These are phyloP conservation scores for Lepidocolaptes lacrymiger DNA, from an alignment of 2,797 vertebrate species.

Conservation along the genomic window DNA sequence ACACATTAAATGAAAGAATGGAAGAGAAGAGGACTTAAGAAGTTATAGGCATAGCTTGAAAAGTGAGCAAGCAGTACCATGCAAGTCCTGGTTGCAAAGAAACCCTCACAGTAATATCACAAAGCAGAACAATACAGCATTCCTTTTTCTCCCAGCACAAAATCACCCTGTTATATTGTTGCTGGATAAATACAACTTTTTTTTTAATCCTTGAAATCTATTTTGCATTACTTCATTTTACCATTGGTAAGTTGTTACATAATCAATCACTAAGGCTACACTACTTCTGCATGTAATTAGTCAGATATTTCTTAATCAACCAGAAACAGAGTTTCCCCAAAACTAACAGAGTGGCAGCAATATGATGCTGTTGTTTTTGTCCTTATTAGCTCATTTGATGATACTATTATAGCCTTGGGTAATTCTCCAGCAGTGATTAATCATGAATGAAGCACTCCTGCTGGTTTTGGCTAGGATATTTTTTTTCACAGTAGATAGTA, in stretches of 20 bases:
- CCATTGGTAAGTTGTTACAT: neutral
- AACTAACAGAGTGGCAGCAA: neutral
- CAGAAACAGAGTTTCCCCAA: neutral
- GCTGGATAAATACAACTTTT: neutral
- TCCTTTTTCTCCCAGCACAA: neutral
- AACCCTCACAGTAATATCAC: neutral
- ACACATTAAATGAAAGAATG: neutral
- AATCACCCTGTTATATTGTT: neutral
- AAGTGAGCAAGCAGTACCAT: neutral
- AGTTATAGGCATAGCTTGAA: neutral
- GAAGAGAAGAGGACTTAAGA: neutral
- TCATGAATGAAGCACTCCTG: neutral
- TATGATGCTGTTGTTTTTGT: neutral
- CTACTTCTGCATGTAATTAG: neutral
- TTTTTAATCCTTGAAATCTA: neutral
- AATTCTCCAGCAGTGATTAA: neutral
- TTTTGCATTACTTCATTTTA: neutral
- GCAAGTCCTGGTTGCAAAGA: neutral
- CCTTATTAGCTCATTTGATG: neutral
- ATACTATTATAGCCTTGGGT: neutral
- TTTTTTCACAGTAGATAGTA: no score
- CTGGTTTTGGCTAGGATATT: neutral
- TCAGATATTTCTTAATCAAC: neutral
- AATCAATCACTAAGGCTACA: neutral
- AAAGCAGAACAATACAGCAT: accelerated